Percentiles rank a stretch among this genome's conserved stretches.
Evolutionary conservation across 2,888 invertebrate species (phyloP).

Genomic region (Cosmia trapezina): DNA sequence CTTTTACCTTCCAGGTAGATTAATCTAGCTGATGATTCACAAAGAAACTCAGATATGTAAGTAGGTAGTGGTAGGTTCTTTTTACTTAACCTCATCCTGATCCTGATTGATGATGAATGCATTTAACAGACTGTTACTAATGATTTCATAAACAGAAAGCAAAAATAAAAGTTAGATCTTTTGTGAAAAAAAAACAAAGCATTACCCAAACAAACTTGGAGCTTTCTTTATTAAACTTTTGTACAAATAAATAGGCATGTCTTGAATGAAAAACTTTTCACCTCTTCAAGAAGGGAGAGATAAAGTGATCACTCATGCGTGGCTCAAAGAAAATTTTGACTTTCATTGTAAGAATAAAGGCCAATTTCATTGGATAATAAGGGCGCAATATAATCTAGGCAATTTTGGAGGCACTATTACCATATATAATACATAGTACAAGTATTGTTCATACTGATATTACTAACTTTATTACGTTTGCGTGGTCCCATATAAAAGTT

Average conservation of each 20-base stretch:
- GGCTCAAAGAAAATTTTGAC: conserved; percentile 4
- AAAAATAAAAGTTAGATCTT: neutral
- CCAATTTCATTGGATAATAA: conserved; percentile 2
- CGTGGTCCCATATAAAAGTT: neutral
- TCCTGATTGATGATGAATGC: no score
- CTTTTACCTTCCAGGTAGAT: no score
- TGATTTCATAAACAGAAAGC: neutral
- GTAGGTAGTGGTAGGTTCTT: neutral
- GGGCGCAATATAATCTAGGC: neutral
- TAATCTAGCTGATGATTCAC: no score
- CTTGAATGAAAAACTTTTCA: conserved; percentile 36
- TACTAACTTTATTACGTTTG: neutral
- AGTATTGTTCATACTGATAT: no score
- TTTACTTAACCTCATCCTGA: neutral
- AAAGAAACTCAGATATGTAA: no score
- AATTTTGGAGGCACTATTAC: neutral
- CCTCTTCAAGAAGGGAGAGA: conserved; percentile 3
- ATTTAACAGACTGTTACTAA: neutral
- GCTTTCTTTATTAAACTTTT: conserved; percentile 8
- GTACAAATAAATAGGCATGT: conserved; percentile 2
- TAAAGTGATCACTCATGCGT: conserved; percentile 12
- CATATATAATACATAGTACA: no score
- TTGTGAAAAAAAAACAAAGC: conserved; percentile 6
- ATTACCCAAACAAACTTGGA: neutral
- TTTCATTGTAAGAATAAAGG: conserved; percentile 4